phyloP scores from a whole-genome alignment of 2,113 vertebrate genomes.

The Phylloscopus trochilus region DNA sequence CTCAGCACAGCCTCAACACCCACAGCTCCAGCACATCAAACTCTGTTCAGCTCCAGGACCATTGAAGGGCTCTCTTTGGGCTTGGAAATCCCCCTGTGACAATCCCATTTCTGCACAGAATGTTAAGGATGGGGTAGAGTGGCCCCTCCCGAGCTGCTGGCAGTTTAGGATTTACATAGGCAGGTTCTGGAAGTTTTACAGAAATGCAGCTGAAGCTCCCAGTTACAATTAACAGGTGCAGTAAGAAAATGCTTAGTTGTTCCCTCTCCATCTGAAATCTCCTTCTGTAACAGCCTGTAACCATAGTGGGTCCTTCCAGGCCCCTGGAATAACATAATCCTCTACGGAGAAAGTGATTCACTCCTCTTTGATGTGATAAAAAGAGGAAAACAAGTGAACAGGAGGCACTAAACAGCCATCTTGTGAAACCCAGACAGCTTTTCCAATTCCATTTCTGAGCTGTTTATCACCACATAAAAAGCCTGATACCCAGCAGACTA shows the following conservation, averaged over 20 bases:
- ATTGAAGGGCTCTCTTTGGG: background rate
- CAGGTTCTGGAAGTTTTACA: background rate
- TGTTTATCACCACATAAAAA: constrained; percentile 56
- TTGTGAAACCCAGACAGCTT: constrained; percentile 48
- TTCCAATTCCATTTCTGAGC: constrained; percentile 35
- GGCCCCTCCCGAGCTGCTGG: background rate
- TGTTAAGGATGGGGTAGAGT: accelerated
- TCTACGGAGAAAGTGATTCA: constrained; percentile 54
- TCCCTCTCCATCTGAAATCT: background rate
- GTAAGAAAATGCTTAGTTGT: background rate
- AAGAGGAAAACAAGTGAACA: constrained; percentile 51
- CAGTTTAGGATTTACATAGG: background rate
- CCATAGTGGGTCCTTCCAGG: constrained; percentile 2
- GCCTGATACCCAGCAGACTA: constrained; percentile 7
- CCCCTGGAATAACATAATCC: constrained; percentile 15
- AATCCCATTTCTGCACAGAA: background rate
- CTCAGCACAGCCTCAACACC: too few species aligned
- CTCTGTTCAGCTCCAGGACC: background rate
- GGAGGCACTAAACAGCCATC: constrained; percentile 60
- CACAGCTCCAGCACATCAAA: background rate
- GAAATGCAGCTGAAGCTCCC: background rate
- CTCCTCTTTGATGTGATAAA: constrained; percentile 46
- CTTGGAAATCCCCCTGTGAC: background rate
- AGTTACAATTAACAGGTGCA: background rate
- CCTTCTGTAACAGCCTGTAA: background rate